Evolutionary conservation across 2,888 invertebrate species (phyloP), one percentile per base, ranked within the genome.

Genomic region (Cephus rjabovi): DNA sequence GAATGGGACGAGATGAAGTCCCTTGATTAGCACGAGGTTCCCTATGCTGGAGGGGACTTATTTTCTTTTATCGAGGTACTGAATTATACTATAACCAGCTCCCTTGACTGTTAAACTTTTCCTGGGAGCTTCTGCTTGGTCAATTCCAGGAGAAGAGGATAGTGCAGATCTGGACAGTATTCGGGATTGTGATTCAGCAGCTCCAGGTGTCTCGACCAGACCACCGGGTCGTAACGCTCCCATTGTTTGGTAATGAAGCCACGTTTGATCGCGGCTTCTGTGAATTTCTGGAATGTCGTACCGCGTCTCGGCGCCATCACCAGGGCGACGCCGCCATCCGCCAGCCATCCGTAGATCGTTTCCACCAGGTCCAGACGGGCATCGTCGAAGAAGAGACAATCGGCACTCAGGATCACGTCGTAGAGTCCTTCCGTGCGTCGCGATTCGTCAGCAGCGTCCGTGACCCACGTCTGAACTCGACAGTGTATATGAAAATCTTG

Each of bases 331-430:
- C 96, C 96, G 87, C 92, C 91, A 31, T 92, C 91, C 23, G 93
- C 92, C 84, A 96, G 90, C 88, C 94, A 94, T 81, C 93, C 93
- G 93, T 94, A 94, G 82, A 96, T 94, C 76, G 95, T 95, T 81
- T 94, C 93, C 68, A 95, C 94, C 81, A 96, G 92, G 82, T 95
- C 94, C 37, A 93, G 91, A 73, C 96, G 93, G 1, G 94, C 94
- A 79, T 96, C 95, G 87, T 96, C 96, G 89, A 96, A 96, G 92
- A 96, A 96, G 79, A 96, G 90, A 89, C 96, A 97, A 90, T 97
- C 97, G 1, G 96, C 96, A 87, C 96, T 95, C 12, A 97, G 92
- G 75, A 97, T 94, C 75, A 94, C 92, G 90, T 97, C 96, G 91
- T 95, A 96, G 79, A 93, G 92, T 12, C 91, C 92, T 73, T 92